Base-by-base conservation (phyloP, 2,888 invertebrate species). In the Nemoura dubitans region DNA sequence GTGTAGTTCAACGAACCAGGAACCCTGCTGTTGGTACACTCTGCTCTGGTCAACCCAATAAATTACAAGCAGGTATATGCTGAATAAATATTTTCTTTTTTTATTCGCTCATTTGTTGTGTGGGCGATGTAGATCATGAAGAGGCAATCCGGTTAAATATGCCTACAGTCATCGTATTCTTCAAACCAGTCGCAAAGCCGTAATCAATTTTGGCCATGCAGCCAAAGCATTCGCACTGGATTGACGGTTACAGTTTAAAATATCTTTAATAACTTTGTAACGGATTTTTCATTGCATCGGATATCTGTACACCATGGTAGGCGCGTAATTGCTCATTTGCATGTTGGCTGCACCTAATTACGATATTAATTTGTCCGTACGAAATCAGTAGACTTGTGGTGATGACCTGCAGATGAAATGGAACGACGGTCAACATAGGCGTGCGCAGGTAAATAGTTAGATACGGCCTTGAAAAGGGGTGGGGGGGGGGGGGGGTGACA, bases 351-450 rank as follows among this genome's bases (percentile, higher is more conserved):
- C 59, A 21, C 59, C 21, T 21, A 59, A 59, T 59, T 59, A 59
- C 59, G 16, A 59, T 59, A 3, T 59, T 59, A 59, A 59, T 59
- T 59, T 59, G 59, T 16, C 10, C 21, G 59, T 7, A 59, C 59
- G 21, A 59, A 59, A 59, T 59, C 36, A 21, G 59, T 14, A 59
- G 59, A 59, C 59, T 59, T 21, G 59, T 59, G 3, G 21, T 59
- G 59, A 59, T 59, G 59, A 59, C 59, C 59, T 59, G n/a, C n/a
- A n/a, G 59, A 59, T 59, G 59, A 59, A 59, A 59, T 59, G 59
- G 59, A 59, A 21, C 59, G 6, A 59, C 59, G 59, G n/a, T n/a
- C n/a, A n/a, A n/a, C n/a, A n/a, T n/a, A n/a, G n/a, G n/a, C n/a
- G n/a, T n/a, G n/a, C n/a, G n/a, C n/a, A n/a, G n/a, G n/a, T n/a